Conservation (phyloP, 1,140 invertebrate species). For the Drosophila takahashii region DNA sequence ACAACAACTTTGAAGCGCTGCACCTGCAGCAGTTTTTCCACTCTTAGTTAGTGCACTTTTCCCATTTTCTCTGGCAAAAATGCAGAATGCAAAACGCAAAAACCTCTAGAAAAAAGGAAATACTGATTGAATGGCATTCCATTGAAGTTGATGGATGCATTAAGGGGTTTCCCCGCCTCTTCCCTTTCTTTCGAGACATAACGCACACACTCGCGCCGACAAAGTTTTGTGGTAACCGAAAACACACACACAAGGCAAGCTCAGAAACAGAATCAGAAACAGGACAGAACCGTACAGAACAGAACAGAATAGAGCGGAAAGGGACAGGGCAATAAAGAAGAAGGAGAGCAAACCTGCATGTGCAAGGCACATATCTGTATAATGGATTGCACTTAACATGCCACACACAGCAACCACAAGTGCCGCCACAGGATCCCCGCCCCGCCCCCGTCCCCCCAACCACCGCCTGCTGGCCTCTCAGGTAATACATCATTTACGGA, state of each 20-base stretch:
- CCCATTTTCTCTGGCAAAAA: slow-evolving; percentile 34
- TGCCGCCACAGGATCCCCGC: slow-evolving; percentile 45
- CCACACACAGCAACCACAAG: slow-evolving; percentile 73
- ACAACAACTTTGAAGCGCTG: neutral
- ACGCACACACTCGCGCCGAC: slow-evolving; percentile 11
- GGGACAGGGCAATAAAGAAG: slow-evolving; percentile 7
- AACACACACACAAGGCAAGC: slow-evolving; percentile 39
- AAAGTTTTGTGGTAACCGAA: slow-evolving; percentile 53
- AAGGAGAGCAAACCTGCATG: slow-evolving; percentile 45
- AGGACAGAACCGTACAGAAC: slow-evolving; percentile 1
- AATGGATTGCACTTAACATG: slow-evolving; percentile 84
- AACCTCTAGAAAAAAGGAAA: slow-evolving; percentile 31
- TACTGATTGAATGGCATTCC: slow-evolving; percentile 63
- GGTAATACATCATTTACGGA: slow-evolving; percentile 75
- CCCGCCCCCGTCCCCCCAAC: neutral
- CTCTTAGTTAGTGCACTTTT: slow-evolving; percentile 13
- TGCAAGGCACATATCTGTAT: slow-evolving; percentile 71
- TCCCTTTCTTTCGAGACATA: neutral
- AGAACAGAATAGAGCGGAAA: neutral
- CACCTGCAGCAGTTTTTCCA: slow-evolving; percentile 33
- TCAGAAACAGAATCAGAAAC: slow-evolving; percentile 11
- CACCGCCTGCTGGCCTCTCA: slow-evolving; percentile 1
- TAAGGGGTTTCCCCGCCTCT: slow-evolving; percentile 22
- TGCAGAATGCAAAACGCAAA: slow-evolving; percentile 45
- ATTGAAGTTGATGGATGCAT: slow-evolving; percentile 61